Conservation (phyloP, 2,888 invertebrate species). For the Phyto melanocephala region DNA sequence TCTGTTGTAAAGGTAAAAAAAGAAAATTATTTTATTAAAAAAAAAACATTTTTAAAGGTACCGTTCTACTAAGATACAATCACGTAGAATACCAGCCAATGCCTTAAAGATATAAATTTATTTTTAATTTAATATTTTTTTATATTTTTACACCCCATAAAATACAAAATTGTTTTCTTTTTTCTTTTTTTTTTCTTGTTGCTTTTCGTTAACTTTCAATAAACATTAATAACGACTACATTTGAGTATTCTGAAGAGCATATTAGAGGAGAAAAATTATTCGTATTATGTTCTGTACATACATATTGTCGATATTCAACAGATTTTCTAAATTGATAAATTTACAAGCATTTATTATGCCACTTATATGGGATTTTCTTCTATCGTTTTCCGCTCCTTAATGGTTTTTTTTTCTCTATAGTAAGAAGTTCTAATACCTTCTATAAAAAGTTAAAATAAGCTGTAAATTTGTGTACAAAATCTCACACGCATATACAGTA, state of each 20-base stretch:
- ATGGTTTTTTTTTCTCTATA: not conserved
- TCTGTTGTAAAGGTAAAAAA: no score
- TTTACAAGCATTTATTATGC: constrained; percentile 70
- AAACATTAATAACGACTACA: constrained; percentile 42
- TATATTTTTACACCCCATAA: not conserved
- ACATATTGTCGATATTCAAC: constrained; percentile 60
- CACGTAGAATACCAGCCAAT: no score
- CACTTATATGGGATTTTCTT: constrained; percentile 61
- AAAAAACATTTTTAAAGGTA: no score
- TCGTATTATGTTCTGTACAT: constrained; percentile 21
- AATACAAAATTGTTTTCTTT: not conserved
- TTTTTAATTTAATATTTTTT: no score
- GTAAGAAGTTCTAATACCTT: constrained; percentile 1
- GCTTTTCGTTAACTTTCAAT: not conserved
- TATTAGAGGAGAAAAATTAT: not conserved
- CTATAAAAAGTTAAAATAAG: constrained; percentile 2
- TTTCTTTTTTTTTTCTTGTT: no score
- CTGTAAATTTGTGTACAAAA: not conserved
- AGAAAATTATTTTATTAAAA: no score
- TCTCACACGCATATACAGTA: not conserved
- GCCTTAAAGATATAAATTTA: no score
- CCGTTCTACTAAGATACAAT: no score
- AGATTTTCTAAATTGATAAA: constrained; percentile 63
- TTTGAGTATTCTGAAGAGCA: constrained; percentile 13
- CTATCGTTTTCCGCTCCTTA: not conserved